A percentile compares a stretch with the other conserved stretches of the same genome.
Conservation (phyloP, 2,888 invertebrate genomes). For the Venusia cambrica region DNA sequence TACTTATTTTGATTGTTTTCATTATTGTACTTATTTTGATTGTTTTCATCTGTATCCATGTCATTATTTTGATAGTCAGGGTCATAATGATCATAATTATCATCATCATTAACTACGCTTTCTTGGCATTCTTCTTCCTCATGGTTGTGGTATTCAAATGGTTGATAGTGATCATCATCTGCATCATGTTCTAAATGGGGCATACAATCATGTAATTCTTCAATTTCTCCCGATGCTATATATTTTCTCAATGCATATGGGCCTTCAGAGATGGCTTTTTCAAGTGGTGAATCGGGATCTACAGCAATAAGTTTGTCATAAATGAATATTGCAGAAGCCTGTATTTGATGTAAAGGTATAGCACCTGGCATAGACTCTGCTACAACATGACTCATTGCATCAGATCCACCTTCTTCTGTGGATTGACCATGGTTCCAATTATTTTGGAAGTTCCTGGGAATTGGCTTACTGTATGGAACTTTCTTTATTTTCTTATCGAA, state of each 20-base stretch:
- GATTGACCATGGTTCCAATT: conserved; percentile 93
- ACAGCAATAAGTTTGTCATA: conserved; percentile 92
- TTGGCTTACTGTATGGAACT: conserved; percentile 97
- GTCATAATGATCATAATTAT: conserved; percentile 52
- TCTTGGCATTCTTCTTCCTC: conserved; percentile 49
- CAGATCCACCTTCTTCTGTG: conserved; percentile 76
- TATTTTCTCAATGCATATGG: conserved; percentile 88
- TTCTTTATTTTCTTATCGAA: conserved; percentile 89
- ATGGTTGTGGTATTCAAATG: conserved; percentile 67
- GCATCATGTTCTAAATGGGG: conserved; percentile 84
- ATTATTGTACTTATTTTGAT: no score
- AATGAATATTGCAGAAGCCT: conserved; percentile 89
- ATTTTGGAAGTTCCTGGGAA: conserved; percentile 97
- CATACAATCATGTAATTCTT: conserved; percentile 89
- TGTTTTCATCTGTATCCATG: conserved; percentile 62
- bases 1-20: conserved; percentile 54
- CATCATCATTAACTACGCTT: conserved; percentile 42
- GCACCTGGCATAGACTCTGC: conserved; percentile 89
- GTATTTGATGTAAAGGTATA: conserved; percentile 87
- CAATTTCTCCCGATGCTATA: conserved; percentile 90
- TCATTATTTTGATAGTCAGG: conserved; percentile 65
- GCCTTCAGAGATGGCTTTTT: conserved; percentile 88
- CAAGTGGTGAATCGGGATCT: conserved; percentile 87
- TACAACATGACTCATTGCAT: conserved; percentile 86
- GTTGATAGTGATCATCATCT: conserved; percentile 67